Evolutionary conservation across 1,140 invertebrate genomes (phyloP), one percentile per base, ranked within the genome.

Genomic region (Apis florea): DNA sequence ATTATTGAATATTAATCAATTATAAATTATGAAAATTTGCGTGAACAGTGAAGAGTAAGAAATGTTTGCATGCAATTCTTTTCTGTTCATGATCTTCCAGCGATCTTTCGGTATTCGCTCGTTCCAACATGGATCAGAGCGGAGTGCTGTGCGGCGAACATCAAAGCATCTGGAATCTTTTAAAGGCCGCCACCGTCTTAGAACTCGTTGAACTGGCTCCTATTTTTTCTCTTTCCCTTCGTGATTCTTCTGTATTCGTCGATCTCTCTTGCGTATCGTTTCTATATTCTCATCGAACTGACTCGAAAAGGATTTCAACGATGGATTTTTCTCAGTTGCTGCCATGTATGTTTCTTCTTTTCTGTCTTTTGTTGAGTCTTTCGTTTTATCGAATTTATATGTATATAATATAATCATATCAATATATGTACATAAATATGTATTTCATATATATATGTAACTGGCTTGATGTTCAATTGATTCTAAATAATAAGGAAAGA

Each of bases 81-180:
- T 87, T 54, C 51, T 15, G 47, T 8, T 58, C 47, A 53, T 54
- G 63, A 83, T 83, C 63, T 73, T 83, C 58, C 70, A 53, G 21
- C 26, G 31, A 47, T 53, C 51, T 26, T n/a, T 59, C 21, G 70
- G 31, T 61, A 71, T 49, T 24, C 76, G 40, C 12, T 56, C 17
- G 64, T 26, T n/a, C 9, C 47, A 21, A 68, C 49, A 72, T 59
- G 69, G 76, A 47, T 10, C 53, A 24, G 76, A 21, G 72, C 67
- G 63, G 72, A 53, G 67, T 89, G 88, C 89, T 89, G 87, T 58
- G 84, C 89, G 90, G 90, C 80, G 78, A 87, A 91, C 89, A 90
- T 92, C 91, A 92, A 92, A 92, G 85, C 63, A 71, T 51, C 71
- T 81, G 83, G 68, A 83, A 84, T 89, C 87, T 89, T 89, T 87